A percentile compares a stretch with the other conserved stretches of the same genome.
phyloP scores from a whole-genome alignment of 2,113 vertebrate genomes.

The Myiozetetes cayanensis region DNA sequence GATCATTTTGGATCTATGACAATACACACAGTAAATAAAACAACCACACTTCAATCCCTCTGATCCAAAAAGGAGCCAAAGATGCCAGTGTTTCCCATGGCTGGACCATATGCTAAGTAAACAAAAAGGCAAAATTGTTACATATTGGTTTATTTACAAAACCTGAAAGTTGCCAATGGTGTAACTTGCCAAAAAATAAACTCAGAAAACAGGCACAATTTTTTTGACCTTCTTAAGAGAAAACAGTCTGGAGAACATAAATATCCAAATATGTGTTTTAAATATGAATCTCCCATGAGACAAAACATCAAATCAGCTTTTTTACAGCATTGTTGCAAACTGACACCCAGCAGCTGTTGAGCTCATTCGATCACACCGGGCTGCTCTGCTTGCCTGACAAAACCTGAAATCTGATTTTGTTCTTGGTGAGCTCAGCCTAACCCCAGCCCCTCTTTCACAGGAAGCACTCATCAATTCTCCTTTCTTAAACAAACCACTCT shows the following conservation, averaged over 20 bases:
- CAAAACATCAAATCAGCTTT: neutral
- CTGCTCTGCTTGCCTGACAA: neutral
- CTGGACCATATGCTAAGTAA: neutral
- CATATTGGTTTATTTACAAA: neutral
- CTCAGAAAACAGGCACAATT: neutral
- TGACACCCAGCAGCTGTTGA: slow-evolving; percentile 39
- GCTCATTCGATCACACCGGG: slow-evolving; percentile 14
- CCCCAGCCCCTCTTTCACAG: neutral
- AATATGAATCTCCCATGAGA: neutral
- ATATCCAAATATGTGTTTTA: slow-evolving; percentile 19
- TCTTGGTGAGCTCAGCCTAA: neutral
- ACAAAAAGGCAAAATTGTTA: neutral
- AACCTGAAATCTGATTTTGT: neutral
- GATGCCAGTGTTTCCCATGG: neutral
- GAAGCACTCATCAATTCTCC: neutral
- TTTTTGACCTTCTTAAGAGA: neutral
- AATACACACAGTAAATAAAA: neutral
- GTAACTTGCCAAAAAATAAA: neutral
- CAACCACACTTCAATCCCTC: neutral
- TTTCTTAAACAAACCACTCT: neutral
- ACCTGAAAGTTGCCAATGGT: neutral
- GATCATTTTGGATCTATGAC: neutral
- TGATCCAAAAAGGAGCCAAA: neutral
- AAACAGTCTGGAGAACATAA: neutral
- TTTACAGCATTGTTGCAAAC: neutral